Evolutionary conservation across 2,888 invertebrate genomes (phyloP), one percentile per base, ranked within the genome.

Genomic region (Erebia ligea): DNA sequence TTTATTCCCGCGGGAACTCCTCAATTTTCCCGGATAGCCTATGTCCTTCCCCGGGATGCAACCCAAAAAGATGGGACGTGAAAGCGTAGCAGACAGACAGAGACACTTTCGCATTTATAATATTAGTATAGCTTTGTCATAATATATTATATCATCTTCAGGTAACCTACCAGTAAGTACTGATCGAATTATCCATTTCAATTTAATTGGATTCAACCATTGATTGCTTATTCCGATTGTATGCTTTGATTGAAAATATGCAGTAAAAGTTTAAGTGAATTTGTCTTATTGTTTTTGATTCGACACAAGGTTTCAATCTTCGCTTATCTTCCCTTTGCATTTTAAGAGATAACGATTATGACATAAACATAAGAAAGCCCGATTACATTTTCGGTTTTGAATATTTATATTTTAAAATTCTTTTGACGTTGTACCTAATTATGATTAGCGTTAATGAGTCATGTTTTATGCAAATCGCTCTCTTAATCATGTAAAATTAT

Each of bases 251-350:
- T 2, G 52, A 25, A 25, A 25, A 10, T 17, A 17, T 34, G 34
- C 8, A 58, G 34, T 15, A 58, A 2, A 52, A 17, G 15, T 5
- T 25, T 13, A 57, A 21, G 19, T 58, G 21, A 17, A 13, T 34
- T 57, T 21, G 8, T 67, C 65, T 70, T 68, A 76, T 76, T 76
- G 74, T 75, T 48, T 15, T 52, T 45, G 56, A 54, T 63, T 62
- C 25, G 1, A 61, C 50, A 52, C 54, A 17, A 48, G 25, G 63
- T 56, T 40, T 34, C 68, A 21, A 62, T 68, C 61, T 54, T 19
- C 2, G 6, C 25, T 64, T 69, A 69, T 68, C 68, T 42, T 45
- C 25, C 59, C 52, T 58, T 57, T 57, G 68, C 45, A 56, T 42
- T 64, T 58, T 48, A 50, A 58, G 13, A 64, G 63, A 72, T 65